Base-by-base conservation (phyloP, 2,888 invertebrate genomes). In the Pardosa pseudoannulata region DNA sequence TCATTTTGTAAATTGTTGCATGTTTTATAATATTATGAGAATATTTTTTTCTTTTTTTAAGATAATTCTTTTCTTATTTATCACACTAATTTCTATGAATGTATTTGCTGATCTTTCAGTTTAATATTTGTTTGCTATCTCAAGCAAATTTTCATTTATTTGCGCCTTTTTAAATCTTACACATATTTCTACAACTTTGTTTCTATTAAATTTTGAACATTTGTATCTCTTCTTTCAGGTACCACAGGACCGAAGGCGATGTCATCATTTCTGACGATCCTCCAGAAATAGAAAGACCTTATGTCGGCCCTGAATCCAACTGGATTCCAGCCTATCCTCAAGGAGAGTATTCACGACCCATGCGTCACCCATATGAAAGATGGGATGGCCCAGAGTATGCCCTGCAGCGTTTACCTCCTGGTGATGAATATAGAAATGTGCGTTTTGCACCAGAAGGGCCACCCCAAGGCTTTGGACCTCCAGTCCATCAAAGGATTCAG, bases 231-330 rank as follows among this genome's bases (percentile, higher is more conserved):
- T 23, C 23, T 56, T 56, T 56, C 11, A 83, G 83, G n/a, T 88
- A 88, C 29, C 88, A 88, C 50, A 65, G 88, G 9, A 88, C 83
- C 0, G 83, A 88, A 29, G 82, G 88, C n/a, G 88, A 88, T 29
- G 88, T 88, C 0, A 83, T 83, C 23, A 32, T 83, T 11, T 32
- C 67, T 16, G 79, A 88, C 41, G 83, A 78, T 32, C 50, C 74
- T 9, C 1, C 64, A 7, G 82, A 86, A 36, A 64, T 73, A 9
- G 79, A 80, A 7, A 62, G 80, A 19, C 64, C 71, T 28, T 87
- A 67, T 19, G 67, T 29, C 6, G 67, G 36, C 13, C 78, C 36
- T n/a, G 83, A 78, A 23, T n/a, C 78, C 1, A 28, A 46, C 27
- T 83, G 83, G 83, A 67, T 46, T 2, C 65, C 83, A 16, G 16